Evolutionary conservation across 1,140 invertebrate genomes (phyloP).

Genomic region (Pachypeltis micranthus): DNA sequence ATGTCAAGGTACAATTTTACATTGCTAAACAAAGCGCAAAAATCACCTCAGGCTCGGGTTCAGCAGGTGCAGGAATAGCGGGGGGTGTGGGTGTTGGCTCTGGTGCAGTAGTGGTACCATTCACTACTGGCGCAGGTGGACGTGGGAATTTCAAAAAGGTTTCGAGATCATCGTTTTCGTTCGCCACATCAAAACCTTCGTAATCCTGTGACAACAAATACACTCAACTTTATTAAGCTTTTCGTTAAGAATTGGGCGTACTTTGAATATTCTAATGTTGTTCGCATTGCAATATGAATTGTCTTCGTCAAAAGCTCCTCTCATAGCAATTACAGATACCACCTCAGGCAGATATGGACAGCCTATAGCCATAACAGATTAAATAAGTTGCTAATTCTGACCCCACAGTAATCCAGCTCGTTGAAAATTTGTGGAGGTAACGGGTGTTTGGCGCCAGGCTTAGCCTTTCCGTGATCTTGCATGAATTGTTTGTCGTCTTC

Average conservation of each 20-base stretch:
- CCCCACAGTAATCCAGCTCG: conserved; percentile 83
- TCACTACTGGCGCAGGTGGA: conserved; percentile 37
- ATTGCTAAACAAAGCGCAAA: too few relatives aligned
- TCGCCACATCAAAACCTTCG: conserved; percentile 80
- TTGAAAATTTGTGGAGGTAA: conserved; percentile 90
- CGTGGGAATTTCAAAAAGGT: conserved; percentile 60
- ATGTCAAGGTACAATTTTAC: too few relatives aligned
- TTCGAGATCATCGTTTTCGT: conserved; percentile 81
- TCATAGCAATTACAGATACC: neutral
- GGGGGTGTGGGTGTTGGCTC: too few relatives aligned
- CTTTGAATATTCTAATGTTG: too few relatives aligned
- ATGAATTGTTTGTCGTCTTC: conserved; percentile 85
- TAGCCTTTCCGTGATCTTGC: conserved; percentile 73
- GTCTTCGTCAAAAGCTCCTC: neutral
- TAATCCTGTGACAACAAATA: conserved; percentile 61
- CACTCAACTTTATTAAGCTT: too few relatives aligned
- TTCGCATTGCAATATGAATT: neutral
- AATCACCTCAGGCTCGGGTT: too few relatives aligned
- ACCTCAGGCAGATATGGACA: neutral
- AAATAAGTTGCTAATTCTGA: conserved; percentile 38
- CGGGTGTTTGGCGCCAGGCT: conserved; percentile 52
- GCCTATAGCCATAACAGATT: too few relatives aligned
- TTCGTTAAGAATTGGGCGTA: too few relatives aligned
- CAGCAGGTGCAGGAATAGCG: too few relatives aligned
- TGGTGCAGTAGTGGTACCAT: conserved; percentile 22